Conservation (phyloP, 2,888 invertebrate genomes). For the Zaprionus lineosus region DNA sequence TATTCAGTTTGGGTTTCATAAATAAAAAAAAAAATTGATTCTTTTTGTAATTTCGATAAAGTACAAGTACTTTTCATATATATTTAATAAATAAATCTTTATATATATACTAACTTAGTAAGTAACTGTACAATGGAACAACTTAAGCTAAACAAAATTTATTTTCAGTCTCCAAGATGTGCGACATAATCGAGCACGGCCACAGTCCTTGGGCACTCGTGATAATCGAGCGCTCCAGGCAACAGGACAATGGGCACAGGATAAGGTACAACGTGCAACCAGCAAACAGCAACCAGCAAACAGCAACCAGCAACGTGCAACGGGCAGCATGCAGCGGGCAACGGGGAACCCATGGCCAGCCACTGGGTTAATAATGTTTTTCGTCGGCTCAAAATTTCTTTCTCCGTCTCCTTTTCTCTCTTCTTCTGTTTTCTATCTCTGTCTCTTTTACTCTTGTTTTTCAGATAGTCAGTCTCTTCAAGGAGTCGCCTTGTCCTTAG, state of each 20-base stretch:
- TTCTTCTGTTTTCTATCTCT: too few relatives aligned
- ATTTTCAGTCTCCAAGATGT: conserved; percentile 47
- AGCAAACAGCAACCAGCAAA: conserved; percentile 2
- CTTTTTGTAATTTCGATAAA: conserved; percentile 6
- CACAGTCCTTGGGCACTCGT: conserved; percentile 36
- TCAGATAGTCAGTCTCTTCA: conserved; percentile 1
- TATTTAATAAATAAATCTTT: conserved; percentile 39
- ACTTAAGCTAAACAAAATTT: conserved; percentile 25
- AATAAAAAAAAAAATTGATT: neutral
- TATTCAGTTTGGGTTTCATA: neutral
- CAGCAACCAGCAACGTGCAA: too few relatives aligned
- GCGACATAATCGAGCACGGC: conserved; percentile 28
- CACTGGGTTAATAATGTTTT: conserved; percentile 58
- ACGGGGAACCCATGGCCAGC: conserved; percentile 73
- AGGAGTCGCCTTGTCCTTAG: conserved; percentile 6
- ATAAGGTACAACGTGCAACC: neutral
- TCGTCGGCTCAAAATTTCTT: conserved; percentile 4
- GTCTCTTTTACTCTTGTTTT: conserved; percentile 3
- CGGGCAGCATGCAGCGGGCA: too few relatives aligned
- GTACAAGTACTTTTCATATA: neutral
- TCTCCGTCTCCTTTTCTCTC: too few relatives aligned
- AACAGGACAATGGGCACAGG: conserved; percentile 5
- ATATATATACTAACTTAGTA: conserved; percentile 8
- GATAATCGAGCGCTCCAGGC: conserved; percentile 64
- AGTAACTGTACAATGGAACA: conserved; percentile 19